phyloP scores from a whole-genome alignment of 2,113 vertebrate species.

The Cairina moschata region DNA sequence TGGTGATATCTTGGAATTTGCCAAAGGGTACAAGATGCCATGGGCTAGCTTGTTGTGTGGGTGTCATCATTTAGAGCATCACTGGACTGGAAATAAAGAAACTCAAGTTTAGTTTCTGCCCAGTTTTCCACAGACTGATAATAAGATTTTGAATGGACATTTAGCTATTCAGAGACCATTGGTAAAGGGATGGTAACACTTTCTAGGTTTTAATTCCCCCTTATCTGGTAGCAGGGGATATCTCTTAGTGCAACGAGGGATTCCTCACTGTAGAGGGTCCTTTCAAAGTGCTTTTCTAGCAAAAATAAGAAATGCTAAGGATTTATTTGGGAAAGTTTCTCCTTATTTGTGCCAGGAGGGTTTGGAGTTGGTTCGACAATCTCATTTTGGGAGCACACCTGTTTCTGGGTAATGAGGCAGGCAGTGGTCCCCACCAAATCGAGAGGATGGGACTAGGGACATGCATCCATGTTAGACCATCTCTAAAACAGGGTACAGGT shows the following conservation, averaged over 20 bases:
- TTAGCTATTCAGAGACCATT: not conserved
- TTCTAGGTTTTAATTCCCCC: not conserved
- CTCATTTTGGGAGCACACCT: not conserved
- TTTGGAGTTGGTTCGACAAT: not conserved
- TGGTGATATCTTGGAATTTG: not conserved
- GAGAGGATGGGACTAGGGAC: not conserved
- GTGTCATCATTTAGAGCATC: not conserved
- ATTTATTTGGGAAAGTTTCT: not conserved
- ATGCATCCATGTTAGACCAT: fast-evolving
- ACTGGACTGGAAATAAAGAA: not conserved
- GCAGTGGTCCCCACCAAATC: not conserved
- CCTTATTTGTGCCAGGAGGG: not conserved
- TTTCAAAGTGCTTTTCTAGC: not conserved
- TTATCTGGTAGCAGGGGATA: not conserved
- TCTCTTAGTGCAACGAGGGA: not conserved
- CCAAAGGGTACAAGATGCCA: not conserved
- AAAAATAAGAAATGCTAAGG: not conserved
- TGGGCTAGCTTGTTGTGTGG: not conserved
- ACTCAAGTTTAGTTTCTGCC: not conserved
- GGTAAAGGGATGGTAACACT: not conserved
- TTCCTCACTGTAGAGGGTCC: not conserved
- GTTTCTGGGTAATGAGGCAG: not conserved
- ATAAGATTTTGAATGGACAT: not conserved
- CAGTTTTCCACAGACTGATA: not conserved
- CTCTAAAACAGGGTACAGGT: not conserved